phyloP scores from a whole-genome alignment of 2,113 vertebrate species.

The Mustela lutreola region DNA sequence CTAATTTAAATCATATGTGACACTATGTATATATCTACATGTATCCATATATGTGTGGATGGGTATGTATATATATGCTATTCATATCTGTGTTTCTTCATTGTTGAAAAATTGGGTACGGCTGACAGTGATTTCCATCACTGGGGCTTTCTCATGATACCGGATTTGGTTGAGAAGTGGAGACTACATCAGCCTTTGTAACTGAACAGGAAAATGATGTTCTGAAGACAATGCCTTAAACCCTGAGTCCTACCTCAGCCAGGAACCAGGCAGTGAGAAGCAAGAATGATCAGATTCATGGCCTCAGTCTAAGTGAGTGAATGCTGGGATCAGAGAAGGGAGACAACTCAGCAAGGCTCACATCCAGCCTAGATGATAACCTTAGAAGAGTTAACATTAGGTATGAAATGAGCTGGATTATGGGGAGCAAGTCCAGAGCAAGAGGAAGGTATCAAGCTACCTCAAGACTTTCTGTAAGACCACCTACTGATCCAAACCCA shows the following conservation, averaged over 20 bases:
- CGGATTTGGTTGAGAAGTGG: background rate
- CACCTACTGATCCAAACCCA: background rate
- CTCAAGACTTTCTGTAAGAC: background rate
- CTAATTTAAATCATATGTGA: background rate
- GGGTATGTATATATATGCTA: background rate
- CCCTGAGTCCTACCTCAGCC: background rate
- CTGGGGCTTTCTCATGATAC: background rate
- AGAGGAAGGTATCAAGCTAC: background rate
- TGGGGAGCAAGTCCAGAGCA: background rate
- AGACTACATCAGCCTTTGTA: background rate
- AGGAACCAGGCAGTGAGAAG: background rate
- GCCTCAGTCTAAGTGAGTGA: background rate
- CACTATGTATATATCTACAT: background rate
- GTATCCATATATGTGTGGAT: background rate
- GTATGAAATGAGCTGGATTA: background rate
- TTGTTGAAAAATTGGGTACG: background rate
- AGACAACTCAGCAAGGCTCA: background rate
- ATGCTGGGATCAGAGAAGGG: background rate
- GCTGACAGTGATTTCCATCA: background rate
- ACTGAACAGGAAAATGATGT: background rate
- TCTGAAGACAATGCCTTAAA: background rate
- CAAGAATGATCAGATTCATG: background rate
- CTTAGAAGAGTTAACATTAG: background rate
- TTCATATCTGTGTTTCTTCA: background rate
- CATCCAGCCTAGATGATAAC: background rate